Base-by-base conservation (phyloP, 2,113 vertebrate species). In the Pterocles burchelli region DNA sequence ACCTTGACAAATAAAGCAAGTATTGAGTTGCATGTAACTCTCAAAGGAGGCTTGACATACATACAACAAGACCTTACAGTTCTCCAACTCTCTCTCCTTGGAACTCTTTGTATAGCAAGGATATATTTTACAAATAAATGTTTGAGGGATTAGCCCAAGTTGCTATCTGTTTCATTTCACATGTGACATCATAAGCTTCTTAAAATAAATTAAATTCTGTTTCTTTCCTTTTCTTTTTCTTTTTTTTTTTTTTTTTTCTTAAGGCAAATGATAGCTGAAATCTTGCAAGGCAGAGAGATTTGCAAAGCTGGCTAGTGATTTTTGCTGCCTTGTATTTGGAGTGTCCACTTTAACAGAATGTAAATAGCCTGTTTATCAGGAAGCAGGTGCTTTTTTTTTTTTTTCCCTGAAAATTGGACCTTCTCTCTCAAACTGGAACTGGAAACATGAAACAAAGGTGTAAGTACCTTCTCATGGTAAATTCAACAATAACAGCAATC, bases 151-250 rank as follows among this genome's bases (percentile, higher is more conserved):
- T 96, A 97, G 75, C 70, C 73, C 90, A 93, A 96, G 84, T 96
- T 95, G 88, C 67, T 96, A 89, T 96, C 93, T 95, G 93, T 95
- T 96, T 92, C 92, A 96, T 97, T 96, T 97, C 89, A 96, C 90
- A 89, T 68, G 82, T 95, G 96, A 96, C 91, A 91, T 95, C 90
- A 95, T 97, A 97, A 96, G 92, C 95, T 95, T 93, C 96, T 97
- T 97, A 97, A 91, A 94, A 96, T 91, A 73, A 96, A 95, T 91
- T 65, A 89, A 97, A 94, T 95, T 94, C 46, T 61, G 7, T 71
- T 66, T 71, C 31, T 70, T 48, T 71, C 18, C 10, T 28, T 59
- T 51, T 71, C 17, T 45, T n/a, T n/a, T n/a, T n/a, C n/a, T n/a
- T n/a, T n/a, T n/a, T n/a, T n/a, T 38, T 28, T 18, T 25, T 18